Base-by-base conservation (phyloP, 1,140 invertebrate species). In the Caerostris extrusa region DNA sequence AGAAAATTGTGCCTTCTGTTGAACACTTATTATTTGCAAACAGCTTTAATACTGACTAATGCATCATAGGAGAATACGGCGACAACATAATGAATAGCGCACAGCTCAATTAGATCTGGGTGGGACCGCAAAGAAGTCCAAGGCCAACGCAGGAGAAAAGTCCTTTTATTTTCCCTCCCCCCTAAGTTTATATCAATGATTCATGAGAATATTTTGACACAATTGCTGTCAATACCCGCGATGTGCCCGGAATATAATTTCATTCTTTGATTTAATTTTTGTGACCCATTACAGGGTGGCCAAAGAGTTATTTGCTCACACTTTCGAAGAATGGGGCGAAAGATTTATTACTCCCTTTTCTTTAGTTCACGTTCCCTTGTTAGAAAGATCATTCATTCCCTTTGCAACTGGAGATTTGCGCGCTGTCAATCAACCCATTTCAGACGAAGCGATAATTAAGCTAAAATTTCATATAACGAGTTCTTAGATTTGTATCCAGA, bases 261-360 rank as follows among this genome's bases (percentile, higher is more conserved):
- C 67, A n/a, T 19, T 69, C 67, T 71, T 90, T 90, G 53, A 90
- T 90, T 90, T 77, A 90, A 71, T 90, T 90, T 90, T 90, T 90
- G 88, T 71, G 88, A 69, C 88, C 88, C 53, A 90, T 77, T 69
- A 90, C 88, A 7, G 56, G 60, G 19, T 69, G 19, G 64, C 34
- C 61, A 61, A 19, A 87, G 58, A 10, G 58, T 67, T 64, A 64
- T 88, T 88, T 88, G 60, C 58, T 88, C 60, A 50, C 60, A 64
- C 86, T 50, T 7, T 5, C 8, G 60, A 88, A 88, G 34, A 88
- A 88, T 88, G 86, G 86, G 86, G 53, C 34, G 86, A 88, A 88
- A 88, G 86, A 88, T 88, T 88, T 88, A 88, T 88, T 53, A 53
- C 58, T 82, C 14, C 17, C 67, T 69, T n/a, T 69, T 69, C 67